A percentile compares a stretch with the other conserved stretches of the same genome.
These are phyloP conservation scores for Ylistrum balloti DNA, from an alignment of 1,140 invertebrate genomes.

Conservation along the genomic window DNA sequence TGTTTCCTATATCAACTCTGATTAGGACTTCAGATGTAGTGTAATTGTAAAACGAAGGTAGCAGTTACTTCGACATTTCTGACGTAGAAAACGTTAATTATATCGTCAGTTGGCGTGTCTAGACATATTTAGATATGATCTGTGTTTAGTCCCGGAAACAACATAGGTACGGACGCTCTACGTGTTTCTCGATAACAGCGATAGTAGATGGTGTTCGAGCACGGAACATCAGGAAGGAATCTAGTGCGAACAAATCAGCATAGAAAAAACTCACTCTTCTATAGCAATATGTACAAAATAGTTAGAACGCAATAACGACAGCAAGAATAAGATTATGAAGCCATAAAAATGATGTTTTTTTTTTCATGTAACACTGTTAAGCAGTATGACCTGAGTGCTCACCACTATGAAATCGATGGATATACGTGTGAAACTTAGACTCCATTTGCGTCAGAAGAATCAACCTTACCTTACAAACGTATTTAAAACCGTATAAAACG, in stretches of 20 bases:
- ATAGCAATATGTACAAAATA: background rate
- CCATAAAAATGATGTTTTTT: background rate
- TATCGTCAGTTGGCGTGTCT: background rate
- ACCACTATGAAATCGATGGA: background rate
- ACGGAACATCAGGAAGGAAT: background rate
- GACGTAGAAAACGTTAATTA: background rate
- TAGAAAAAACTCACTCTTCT: background rate
- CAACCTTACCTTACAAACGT: no score
- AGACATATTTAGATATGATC: background rate
- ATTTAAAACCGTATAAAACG: no score
- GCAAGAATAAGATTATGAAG: background rate
- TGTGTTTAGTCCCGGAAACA: background rate
- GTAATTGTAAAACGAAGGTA: no score
- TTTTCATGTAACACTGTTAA: background rate
- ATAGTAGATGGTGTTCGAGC: background rate
- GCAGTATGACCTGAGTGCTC: background rate
- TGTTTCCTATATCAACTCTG: no score
- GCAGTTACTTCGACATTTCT: background rate
- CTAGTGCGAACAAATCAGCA: background rate
- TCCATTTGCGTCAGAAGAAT: background rate
- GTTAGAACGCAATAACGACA: background rate
- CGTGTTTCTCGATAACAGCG: background rate
- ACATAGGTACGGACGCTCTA: background rate
- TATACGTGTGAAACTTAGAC: background rate
- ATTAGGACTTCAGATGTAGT: no score